Percentiles rank a stretch among this genome's conserved stretches.
These are phyloP conservation scores for Meteorus cinctellus DNA, from an alignment of 2,888 invertebrate genomes.

Conservation along the genomic window DNA sequence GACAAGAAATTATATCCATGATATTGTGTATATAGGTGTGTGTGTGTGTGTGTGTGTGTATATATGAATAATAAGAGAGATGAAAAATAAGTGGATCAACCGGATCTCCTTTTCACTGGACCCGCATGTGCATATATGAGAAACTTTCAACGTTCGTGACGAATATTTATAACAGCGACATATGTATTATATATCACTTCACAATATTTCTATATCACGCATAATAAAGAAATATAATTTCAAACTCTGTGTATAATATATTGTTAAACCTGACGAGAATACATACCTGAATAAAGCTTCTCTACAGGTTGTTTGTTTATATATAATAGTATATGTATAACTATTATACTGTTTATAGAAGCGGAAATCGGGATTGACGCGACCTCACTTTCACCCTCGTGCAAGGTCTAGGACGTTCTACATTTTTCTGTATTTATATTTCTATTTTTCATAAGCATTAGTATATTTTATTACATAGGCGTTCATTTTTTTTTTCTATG, in stretches of 20 bases:
- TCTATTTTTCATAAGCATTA: not conserved
- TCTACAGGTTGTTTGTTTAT: not conserved
- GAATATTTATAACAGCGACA: slow-evolving; percentile 24
- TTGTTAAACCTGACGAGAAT: not conserved
- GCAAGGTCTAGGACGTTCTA: slow-evolving; percentile 64
- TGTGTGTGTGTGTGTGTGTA: not conserved
- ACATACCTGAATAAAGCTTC: not conserved
- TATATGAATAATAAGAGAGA: slow-evolving; percentile 16
- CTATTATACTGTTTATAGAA: slow-evolving; percentile 1
- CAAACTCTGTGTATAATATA: not conserved
- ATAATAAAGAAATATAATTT: not conserved
- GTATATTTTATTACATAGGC: slow-evolving; percentile 16
- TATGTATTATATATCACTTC: not conserved
- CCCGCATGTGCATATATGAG: slow-evolving; percentile 31
- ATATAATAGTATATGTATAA: not conserved
- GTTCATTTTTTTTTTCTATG: slow-evolving; percentile 22
- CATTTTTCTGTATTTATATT: slow-evolving; percentile 19
- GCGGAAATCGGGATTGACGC: slow-evolving; percentile 39
- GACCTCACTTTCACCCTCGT: slow-evolving; percentile 66
- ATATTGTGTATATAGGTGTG: slow-evolving; percentile 7
- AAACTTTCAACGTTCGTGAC: slow-evolving; percentile 43
- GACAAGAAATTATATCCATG: not conserved
- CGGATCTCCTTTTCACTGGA: slow-evolving; percentile 47
- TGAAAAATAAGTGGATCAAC: slow-evolving; percentile 56
- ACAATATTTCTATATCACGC: not conserved